Percentiles rank a stretch among this genome's conserved stretches.
phyloP scores from a whole-genome alignment of 2,113 vertebrate species.

The Heterotilapia buettikoferi region DNA sequence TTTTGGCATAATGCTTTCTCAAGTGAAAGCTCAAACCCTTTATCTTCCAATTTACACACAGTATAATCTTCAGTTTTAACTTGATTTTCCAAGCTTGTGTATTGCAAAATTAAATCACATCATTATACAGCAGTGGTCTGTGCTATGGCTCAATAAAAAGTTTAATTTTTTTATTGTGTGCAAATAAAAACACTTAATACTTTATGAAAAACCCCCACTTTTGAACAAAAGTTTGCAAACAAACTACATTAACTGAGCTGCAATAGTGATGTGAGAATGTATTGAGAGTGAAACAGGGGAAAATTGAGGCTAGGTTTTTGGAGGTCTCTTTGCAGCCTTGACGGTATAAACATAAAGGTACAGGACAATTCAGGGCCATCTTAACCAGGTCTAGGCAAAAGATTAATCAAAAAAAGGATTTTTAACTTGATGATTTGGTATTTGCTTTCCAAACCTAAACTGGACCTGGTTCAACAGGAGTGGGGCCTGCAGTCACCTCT shows the following conservation, averaged over 20 bases:
- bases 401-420: not conserved
- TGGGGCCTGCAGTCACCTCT: not conserved
- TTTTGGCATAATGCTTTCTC: not conserved
- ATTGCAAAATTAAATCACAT: not conserved
- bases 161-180: not conserved
- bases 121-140: not conserved
- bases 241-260: not conserved
- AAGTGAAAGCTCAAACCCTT: not conserved
- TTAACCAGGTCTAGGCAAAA: not conserved
- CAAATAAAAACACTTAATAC: not conserved
- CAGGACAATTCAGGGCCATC: not conserved
- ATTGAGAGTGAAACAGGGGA: not conserved
- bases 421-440: not conserved
- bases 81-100: not conserved
- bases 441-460: not conserved
- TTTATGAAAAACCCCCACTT: fast-evolving
- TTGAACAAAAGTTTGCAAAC: not conserved
- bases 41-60: not conserved
- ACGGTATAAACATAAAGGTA: not conserved
- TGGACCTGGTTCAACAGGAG: not conserved
- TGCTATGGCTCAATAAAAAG: not conserved
- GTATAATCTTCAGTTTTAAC: not conserved
- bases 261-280: not conserved
- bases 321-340: not conserved
- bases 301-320: not conserved